Base-by-base conservation (phyloP, 2,113 vertebrate genomes). In the Corythaeola cristata region DNA sequence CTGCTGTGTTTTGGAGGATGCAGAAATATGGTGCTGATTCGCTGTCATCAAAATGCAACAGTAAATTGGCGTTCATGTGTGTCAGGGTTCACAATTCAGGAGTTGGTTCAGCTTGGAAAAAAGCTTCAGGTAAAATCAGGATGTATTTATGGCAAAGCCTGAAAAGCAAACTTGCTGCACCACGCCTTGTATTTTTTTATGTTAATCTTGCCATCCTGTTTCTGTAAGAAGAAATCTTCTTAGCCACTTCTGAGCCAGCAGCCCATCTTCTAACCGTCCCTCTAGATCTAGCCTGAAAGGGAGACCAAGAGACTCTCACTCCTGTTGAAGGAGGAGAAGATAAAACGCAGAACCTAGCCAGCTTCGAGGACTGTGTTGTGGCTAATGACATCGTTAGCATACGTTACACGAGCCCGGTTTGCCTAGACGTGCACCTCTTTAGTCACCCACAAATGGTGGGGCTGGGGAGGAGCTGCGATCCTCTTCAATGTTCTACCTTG, bases 1-100 rank as follows among this genome's bases (percentile, higher is more conserved):
- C 62, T 3, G 1, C 4, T 26, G 30, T 55, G 62, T 62, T 91
- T 45, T 0, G 0, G 77, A 37, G 58, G 50, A 32, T 12, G 26
- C 63, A 80, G 63, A 49, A 69, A 60, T 20, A 12, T 0, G 16
- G 8, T 8, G 35, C 5, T 76, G 49, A 69, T 62, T 76, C 27
- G 30, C 49, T 49, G 18, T 26, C 73, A 32, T 49, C 32, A 71
- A 81, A 91, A 63, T 11, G 10, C 35, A 30, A 4, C 50, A 74
- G 71, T 19, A 50, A 85, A 49, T 23, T 30, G 26, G 17, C 8
- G 2, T 18, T 75, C 21, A 2, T 8, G 22, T 50, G 5, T 37
- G 47, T 62, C 69, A 60, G 35, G 1, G 3, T 50, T 79, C 73
- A 59, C 58, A 22, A 11, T 55, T 76, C 5, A 4, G n/a, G 26